Conservation (phyloP, 2,797 vertebrate species). For the Vultur gryphus region DNA sequence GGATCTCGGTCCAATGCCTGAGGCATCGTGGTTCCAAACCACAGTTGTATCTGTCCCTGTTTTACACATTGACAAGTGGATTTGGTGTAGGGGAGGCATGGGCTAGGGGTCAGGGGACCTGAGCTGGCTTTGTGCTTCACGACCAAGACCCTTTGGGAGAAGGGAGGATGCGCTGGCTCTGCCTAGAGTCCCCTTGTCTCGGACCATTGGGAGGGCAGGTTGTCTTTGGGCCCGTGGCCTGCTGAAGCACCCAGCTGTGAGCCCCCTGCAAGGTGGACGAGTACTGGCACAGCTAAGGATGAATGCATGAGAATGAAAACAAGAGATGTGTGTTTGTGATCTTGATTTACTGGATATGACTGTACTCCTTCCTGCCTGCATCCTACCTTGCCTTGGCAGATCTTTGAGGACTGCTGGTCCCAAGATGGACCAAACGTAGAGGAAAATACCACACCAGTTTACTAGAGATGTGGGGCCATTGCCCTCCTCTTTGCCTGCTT, state of each 20-base stretch:
- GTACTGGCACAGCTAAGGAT: background rate
- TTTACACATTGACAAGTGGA: background rate
- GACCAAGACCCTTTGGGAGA: background rate
- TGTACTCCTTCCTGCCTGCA: background rate
- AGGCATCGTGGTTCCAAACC: background rate
- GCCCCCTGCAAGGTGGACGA: fast-evolving
- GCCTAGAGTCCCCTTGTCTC: background rate
- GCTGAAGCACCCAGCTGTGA: background rate
- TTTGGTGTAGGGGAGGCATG: fast-evolving
- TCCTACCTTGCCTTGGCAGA: background rate
- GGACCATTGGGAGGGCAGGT: background rate
- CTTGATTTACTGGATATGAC: fast-evolving
- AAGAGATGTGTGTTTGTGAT: too few species aligned
- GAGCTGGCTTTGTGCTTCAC: background rate
- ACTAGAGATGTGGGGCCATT: fast-evolving
- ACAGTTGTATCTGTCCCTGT: background rate
- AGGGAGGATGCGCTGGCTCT: background rate
- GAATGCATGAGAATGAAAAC: background rate
- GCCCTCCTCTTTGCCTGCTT: background rate
- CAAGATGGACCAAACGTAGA: fast-evolving
- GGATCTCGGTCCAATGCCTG: background rate
- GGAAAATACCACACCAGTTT: background rate
- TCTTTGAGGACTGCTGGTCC: background rate
- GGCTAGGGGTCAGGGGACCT: background rate
- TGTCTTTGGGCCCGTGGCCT: background rate